A percentile compares a stretch with the other conserved stretches of the same genome.
These are phyloP conservation scores for Cenopis cana DNA, from an alignment of 2,888 invertebrate genomes.

Conservation along the genomic window DNA sequence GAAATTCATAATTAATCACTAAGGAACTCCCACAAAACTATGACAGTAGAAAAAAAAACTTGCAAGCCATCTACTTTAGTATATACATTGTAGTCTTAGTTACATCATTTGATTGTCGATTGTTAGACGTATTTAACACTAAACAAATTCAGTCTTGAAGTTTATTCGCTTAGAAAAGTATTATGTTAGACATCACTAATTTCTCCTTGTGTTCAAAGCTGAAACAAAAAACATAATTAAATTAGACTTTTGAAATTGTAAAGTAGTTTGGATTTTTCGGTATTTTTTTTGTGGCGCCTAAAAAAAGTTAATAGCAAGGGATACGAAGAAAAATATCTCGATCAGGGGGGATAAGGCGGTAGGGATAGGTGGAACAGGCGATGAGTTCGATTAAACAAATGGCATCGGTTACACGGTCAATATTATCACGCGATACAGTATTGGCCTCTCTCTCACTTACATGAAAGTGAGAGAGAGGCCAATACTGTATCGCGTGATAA, in stretches of 20 bases:
- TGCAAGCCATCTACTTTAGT: background rate
- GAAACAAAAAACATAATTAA: constrained; percentile 48
- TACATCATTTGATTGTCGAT: background rate
- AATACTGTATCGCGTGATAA: too few relatives aligned
- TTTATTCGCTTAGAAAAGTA: constrained; percentile 19
- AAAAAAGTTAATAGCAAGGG: background rate
- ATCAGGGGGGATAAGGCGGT: too few relatives aligned
- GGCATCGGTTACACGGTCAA: too few relatives aligned
- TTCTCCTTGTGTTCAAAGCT: constrained; percentile 53
- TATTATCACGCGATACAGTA: too few relatives aligned
- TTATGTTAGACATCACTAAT: constrained; percentile 20
- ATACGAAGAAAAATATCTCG: too few relatives aligned
- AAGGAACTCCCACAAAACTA: background rate
- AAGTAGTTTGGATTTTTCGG: too few relatives aligned
- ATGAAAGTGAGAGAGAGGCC: too few relatives aligned
- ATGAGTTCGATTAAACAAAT: too few relatives aligned
- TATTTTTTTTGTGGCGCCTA: background rate
- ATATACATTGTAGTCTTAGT: background rate
- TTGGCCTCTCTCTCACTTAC: too few relatives aligned
- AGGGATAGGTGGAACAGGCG: too few relatives aligned
- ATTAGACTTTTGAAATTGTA: background rate
- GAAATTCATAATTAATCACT: background rate
- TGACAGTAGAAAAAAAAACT: background rate
- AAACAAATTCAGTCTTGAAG: constrained; percentile 53
- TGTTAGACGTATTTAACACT: constrained; percentile 32